Evolutionary conservation across 2,113 vertebrate genomes (phyloP).

Genomic region (Gymnogyps californianus): DNA sequence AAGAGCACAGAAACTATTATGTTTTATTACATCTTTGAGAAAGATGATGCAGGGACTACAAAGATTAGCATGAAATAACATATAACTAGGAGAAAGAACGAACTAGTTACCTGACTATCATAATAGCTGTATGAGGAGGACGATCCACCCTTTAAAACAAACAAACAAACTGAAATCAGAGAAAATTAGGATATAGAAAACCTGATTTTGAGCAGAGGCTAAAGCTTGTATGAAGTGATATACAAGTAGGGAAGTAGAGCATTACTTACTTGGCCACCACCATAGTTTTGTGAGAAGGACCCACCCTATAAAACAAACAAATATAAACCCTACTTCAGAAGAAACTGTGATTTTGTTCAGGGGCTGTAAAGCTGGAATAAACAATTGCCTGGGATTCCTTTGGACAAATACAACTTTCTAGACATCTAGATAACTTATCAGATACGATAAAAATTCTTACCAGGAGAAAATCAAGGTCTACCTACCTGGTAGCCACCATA

Average conservation of each 20-base stretch:
- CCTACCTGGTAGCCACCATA: conserved; percentile 29
- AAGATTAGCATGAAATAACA: not conserved
- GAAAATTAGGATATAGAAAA: not conserved
- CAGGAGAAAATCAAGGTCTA: not conserved
- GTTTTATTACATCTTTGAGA: not conserved
- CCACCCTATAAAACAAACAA: conserved; percentile 15
- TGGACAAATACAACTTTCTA: not conserved
- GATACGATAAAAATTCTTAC: not conserved
- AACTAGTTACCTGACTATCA: not conserved
- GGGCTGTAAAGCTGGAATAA: not conserved
- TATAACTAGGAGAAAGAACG: not conserved
- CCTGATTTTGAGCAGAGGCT: not conserved
- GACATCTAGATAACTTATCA: not conserved
- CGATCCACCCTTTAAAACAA: conserved; percentile 36
- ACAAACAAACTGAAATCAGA: not conserved
- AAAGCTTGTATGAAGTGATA: not conserved
- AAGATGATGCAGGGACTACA: not conserved
- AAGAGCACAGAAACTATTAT: not conserved
- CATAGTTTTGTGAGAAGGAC: conserved; percentile 8
- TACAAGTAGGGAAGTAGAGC: not conserved
- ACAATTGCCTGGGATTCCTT: not conserved
- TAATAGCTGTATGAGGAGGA: conserved; percentile 19
- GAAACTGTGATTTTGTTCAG: not conserved
- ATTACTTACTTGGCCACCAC: conserved; percentile 1
- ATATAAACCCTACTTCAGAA: not conserved